Conservation (phyloP, 92 coral and sea anemone species). For the Muricea muricata region DNA sequence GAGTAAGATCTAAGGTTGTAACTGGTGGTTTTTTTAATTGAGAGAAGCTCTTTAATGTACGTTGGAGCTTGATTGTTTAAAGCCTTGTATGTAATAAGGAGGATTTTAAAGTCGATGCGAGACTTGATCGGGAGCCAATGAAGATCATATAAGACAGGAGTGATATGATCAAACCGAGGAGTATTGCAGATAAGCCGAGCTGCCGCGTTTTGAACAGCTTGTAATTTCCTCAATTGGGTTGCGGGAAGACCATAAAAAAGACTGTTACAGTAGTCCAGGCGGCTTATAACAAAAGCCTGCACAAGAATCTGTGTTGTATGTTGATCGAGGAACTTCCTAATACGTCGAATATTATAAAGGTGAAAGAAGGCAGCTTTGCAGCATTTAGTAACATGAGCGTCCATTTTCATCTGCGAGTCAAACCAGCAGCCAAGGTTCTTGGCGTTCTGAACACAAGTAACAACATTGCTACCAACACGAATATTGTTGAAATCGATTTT, state of each 20-base stretch:
- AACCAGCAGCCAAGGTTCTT: slow-evolving; percentile 27
- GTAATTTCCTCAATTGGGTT: slow-evolving; percentile 49
- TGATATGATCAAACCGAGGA: slow-evolving; percentile 12
- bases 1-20: slow-evolving; percentile 28
- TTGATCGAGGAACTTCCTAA: slow-evolving; percentile 41
- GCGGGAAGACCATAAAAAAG: slow-evolving; percentile 36
- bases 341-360: slow-evolving; percentile 38
- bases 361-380: slow-evolving; percentile 37
- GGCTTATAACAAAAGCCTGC: slow-evolving; percentile 46
- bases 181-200: slow-evolving; percentile 21
- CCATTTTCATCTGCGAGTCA: slow-evolving; percentile 36
- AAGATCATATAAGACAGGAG: neutral
- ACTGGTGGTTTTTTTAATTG: slow-evolving; percentile 27
- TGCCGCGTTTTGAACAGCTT: slow-evolving; percentile 49
- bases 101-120: slow-evolving; percentile 1
- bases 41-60: slow-evolving; percentile 4
- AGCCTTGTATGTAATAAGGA: slow-evolving; percentile 17
- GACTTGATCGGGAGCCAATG: neutral
- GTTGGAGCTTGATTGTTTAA: slow-evolving; percentile 15
- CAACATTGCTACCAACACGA: neutral
- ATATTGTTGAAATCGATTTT: neutral
- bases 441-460: neutral
- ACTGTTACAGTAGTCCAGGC: slow-evolving; percentile 49
- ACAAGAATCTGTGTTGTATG: slow-evolving; percentile 19
- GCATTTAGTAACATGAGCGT: slow-evolving; percentile 16